Conservation (phyloP, 2,797 vertebrate genomes). For the Acanthurus lineatus region DNA sequence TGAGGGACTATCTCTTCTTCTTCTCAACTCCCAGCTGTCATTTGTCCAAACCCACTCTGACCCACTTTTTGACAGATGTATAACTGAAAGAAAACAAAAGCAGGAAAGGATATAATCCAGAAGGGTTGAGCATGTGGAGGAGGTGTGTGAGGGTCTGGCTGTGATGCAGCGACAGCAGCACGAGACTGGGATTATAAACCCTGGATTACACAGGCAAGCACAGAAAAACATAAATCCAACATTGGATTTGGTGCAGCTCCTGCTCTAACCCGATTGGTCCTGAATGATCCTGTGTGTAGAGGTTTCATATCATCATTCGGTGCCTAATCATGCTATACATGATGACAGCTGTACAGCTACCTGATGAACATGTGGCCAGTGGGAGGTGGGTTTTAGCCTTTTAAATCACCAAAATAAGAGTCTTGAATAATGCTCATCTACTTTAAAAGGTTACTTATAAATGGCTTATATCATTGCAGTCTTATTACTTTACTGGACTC, state of each 20-base stretch:
- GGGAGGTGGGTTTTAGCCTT: not conserved
- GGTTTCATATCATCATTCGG: not conserved
- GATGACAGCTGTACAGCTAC: not conserved
- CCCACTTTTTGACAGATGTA: constrained; percentile 57
- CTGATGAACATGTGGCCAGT: not conserved
- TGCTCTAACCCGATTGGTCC: constrained; percentile 20
- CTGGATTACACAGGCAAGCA: constrained; percentile 60
- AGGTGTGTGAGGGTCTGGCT: constrained; percentile 22
- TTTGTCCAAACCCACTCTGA: constrained; percentile 31
- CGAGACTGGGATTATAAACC: constrained; percentile 66
- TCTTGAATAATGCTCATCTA: not conserved
- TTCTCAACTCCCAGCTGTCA: constrained; percentile 29
- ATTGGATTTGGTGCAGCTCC: constrained; percentile 16
- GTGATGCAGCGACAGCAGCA: constrained; percentile 27
- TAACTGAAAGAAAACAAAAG: constrained; percentile 42
- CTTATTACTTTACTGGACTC: not conserved
- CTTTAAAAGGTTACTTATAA: no score
- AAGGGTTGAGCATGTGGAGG: constrained; percentile 27
- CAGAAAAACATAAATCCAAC: constrained; percentile 58
- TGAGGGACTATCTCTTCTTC: constrained; percentile 6
- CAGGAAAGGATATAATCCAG: constrained; percentile 52
- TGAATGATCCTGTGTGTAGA: not conserved
- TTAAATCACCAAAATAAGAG: not conserved
- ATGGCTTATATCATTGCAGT: not conserved
- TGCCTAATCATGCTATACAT: not conserved